Percentiles rank a stretch among this genome's conserved stretches.
Evolutionary conservation across 1,140 invertebrate species (phyloP).

Genomic region (Calosoma granatense): DNA sequence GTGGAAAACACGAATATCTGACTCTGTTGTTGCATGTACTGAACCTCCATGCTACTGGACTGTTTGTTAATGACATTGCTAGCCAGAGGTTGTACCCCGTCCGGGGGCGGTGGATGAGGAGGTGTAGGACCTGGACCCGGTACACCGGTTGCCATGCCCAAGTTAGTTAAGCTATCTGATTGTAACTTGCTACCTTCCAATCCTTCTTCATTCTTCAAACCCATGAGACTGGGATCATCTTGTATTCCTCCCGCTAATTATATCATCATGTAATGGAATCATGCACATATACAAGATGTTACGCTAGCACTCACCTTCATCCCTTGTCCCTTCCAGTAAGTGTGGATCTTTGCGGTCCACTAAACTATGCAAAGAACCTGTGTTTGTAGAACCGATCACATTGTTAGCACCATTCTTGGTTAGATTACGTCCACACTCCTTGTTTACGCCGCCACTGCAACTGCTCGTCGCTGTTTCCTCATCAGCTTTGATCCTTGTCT

Average conservation of each 20-base stretch:
- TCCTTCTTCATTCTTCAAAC: constrained; percentile 15
- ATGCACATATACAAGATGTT: neutral
- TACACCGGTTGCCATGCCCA: constrained; percentile 10
- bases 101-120: constrained; percentile 30
- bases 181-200: constrained; percentile 19
- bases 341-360: constrained; percentile 22
- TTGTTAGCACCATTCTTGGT: constrained; percentile 29
- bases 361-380: constrained; percentile 30
- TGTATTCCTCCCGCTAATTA: neutral
- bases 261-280: no score
- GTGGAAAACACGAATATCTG: constrained; percentile 98
- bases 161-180: constrained; percentile 18
- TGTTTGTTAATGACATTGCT: constrained; percentile 72
- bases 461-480: constrained; percentile 27
- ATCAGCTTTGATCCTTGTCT: constrained; percentile 32
- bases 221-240: neutral
- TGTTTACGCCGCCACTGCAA: constrained; percentile 21
- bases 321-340: neutral
- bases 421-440: constrained; percentile 26
- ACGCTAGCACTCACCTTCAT: neutral
- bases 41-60: constrained; percentile 65
- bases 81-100: constrained; percentile 59
- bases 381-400: constrained; percentile 33
- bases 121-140: constrained; percentile 16
- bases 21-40: constrained; percentile 92